Evolutionary conservation across 2,113 vertebrate genomes (phyloP).

Genomic region (Catharus fuscescens): DNA sequence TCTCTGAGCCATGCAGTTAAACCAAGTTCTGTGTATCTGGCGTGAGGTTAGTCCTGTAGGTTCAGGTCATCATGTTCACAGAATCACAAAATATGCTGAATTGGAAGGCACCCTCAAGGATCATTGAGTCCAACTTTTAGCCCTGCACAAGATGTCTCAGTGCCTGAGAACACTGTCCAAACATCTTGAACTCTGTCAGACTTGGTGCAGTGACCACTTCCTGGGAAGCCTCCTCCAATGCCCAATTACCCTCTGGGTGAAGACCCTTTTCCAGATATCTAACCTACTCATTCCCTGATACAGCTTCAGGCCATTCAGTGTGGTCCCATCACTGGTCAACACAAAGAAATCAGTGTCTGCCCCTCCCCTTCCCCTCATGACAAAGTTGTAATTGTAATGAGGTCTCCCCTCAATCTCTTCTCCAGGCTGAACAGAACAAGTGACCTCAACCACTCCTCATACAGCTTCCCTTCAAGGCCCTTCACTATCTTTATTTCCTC

Average conservation of each 20-base stretch:
- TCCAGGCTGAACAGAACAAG: background rate
- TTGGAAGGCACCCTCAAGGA: background rate
- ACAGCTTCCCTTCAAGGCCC: background rate
- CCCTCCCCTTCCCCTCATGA: background rate
- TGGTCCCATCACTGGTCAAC: too few species aligned
- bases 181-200: background rate
- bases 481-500: background rate
- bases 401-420: background rate
- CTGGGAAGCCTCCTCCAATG: background rate
- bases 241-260: background rate
- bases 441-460: background rate
- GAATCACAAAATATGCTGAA: background rate
- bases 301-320: background rate
- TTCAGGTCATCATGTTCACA: background rate
- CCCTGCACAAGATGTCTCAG: background rate
- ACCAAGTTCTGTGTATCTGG: background rate
- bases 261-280: background rate
- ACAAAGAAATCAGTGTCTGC: background rate
- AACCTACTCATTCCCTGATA: background rate
- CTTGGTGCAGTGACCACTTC: background rate
- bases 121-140: background rate
- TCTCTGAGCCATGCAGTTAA: background rate
- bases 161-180: background rate
- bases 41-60: background rate
- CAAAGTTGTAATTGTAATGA: accelerated